Evolutionary conservation across 2,113 vertebrate species (phyloP).

Genomic region (Gymnogyps californianus): DNA sequence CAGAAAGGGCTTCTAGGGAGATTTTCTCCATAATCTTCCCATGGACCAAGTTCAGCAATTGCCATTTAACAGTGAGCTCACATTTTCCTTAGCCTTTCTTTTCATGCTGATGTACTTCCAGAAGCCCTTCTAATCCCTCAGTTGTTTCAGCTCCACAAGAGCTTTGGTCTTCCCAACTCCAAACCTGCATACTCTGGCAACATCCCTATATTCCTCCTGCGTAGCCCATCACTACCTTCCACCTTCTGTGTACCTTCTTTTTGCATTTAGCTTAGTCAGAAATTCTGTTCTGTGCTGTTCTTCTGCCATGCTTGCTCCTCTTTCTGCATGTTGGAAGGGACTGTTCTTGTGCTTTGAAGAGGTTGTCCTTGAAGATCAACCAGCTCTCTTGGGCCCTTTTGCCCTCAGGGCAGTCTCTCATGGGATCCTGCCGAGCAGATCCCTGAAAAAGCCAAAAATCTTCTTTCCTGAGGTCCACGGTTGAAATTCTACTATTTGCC

Average conservation of each 20-base stretch:
- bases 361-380: background rate
- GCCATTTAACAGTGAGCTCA: rapidly evolving
- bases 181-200: background rate
- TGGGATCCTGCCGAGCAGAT: background rate
- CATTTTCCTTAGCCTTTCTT: background rate
- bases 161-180: background rate
- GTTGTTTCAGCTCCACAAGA: background rate
- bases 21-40: background rate
- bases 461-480: background rate
- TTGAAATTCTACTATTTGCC: background rate
- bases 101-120: background rate
- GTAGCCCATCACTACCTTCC: background rate
- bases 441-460: background rate
- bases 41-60: background rate
- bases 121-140: background rate
- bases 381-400: background rate
- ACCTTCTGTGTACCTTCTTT: background rate
- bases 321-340: background rate
- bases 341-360: background rate
- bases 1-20: background rate
- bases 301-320: background rate
- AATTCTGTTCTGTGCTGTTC: background rate
- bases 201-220: background rate
- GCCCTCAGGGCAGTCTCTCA: background rate
- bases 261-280: background rate